Evolutionary conservation across 64 coral and sea anemone species (phyloP).

Genomic region (Stichodactyla mertensii): DNA sequence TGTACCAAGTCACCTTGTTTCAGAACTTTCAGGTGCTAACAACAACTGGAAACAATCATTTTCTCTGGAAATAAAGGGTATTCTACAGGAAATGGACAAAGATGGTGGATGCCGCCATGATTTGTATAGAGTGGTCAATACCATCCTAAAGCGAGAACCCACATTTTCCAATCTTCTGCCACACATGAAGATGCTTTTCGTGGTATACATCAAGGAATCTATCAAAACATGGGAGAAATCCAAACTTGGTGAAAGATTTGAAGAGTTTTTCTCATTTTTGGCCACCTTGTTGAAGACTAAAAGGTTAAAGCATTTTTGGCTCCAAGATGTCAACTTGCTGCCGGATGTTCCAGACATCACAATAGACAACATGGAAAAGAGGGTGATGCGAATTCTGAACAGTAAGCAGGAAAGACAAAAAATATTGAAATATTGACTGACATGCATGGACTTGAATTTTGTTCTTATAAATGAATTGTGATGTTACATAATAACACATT

Average conservation of each 20-base stretch:
- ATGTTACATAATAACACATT: too few relatives aligned
- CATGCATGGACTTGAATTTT: background rate
- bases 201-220: conserved; percentile 12
- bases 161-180: conserved; percentile 38
- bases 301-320: conserved; percentile 33
- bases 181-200: conserved; percentile 30
- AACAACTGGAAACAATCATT: conserved; percentile 35
- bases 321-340: conserved; percentile 39
- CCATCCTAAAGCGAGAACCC: conserved; percentile 35
- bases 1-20: background rate
- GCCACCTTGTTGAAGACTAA: conserved; percentile 20
- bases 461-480: too few relatives aligned
- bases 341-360: background rate
- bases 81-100: conserved; percentile 36
- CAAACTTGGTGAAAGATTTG: conserved; percentile 36
- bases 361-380: conserved; percentile 37
- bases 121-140: conserved; percentile 39
- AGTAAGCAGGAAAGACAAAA: conserved; percentile 35
- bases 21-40: background rate
- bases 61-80: conserved; percentile 6
- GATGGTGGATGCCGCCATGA: conserved; percentile 37
- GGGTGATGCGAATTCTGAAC: conserved; percentile 29
- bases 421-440: background rate
- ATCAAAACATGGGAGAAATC: conserved; percentile 7
- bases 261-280: conserved; percentile 18